phyloP scores from a whole-genome alignment of 2,113 vertebrate species.

The Pipra filicauda region DNA sequence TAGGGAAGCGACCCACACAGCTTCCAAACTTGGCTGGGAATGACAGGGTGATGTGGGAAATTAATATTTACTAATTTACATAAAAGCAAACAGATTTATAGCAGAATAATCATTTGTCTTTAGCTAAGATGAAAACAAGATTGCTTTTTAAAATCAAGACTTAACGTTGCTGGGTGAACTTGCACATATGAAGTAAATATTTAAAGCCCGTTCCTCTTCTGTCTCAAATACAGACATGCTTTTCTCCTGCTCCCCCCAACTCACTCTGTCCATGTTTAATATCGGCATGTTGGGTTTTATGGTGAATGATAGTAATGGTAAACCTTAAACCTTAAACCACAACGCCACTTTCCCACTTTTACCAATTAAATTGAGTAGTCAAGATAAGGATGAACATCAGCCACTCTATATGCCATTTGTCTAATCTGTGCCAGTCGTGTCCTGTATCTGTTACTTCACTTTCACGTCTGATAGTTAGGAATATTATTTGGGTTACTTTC shows the following conservation, averaged over 20 bases:
- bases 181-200: background rate
- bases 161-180: background rate
- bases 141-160: background rate
- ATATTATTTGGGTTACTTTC: background rate
- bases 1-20: background rate
- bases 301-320: background rate
- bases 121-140: background rate
- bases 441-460: background rate
- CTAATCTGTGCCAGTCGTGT: background rate
- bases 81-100: background rate
- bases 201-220: background rate
- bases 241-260: background rate
- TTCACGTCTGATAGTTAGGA: background rate
- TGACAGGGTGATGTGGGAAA: background rate
- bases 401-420: background rate
- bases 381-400: background rate
- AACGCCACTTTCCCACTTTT: background rate
- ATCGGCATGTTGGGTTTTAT: background rate
- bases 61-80: background rate
- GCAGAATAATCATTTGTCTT: background rate
- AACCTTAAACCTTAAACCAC: background rate
- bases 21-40: background rate
- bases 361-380: background rate
- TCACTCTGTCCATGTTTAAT: background rate
- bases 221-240: background rate